Percentiles rank a stretch among this genome's conserved stretches.
These are phyloP conservation scores for Cheilosia urbana DNA, from an alignment of 2,888 invertebrate species.

Conservation along the genomic window DNA sequence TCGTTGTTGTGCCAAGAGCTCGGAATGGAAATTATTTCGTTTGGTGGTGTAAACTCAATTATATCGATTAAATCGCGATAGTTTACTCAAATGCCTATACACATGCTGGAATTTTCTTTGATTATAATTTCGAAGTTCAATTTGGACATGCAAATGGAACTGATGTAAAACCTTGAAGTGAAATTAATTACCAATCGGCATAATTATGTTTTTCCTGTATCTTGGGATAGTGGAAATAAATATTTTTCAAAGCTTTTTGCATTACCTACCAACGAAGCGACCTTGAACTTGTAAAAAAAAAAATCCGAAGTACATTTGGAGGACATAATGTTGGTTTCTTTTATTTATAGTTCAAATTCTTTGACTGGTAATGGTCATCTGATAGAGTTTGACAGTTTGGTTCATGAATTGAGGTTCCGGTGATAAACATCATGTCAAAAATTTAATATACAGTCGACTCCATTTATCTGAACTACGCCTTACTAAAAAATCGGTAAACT, in stretches of 20 bases:
- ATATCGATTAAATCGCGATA: conserved; percentile 18
- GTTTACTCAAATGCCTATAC: neutral
- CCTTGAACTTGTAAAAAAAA: conserved; percentile 20
- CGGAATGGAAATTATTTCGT: neutral
- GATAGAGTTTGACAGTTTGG: neutral
- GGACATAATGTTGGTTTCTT: conserved; percentile 2
- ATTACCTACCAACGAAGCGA: neutral
- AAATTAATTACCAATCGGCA: too few relatives aligned
- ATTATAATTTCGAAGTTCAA: neutral
- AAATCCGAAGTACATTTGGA: neutral
- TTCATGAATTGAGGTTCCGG: neutral
- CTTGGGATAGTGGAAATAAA: neutral
- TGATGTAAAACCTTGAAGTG: too few relatives aligned
- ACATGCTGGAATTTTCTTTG: neutral
- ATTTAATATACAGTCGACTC: too few relatives aligned
- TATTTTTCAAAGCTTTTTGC: neutral
- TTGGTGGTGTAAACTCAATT: neutral
- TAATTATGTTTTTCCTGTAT: neutral
- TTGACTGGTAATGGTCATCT: neutral
- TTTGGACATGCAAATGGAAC: neutral
- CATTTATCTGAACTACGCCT: too few relatives aligned
- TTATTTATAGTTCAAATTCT: neutral
- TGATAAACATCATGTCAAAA: too few relatives aligned
- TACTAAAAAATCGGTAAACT: too few relatives aligned
- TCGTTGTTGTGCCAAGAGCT: too few relatives aligned